Base-by-base conservation (phyloP, 1,140 invertebrate genomes). In the Saccostrea echinata region DNA sequence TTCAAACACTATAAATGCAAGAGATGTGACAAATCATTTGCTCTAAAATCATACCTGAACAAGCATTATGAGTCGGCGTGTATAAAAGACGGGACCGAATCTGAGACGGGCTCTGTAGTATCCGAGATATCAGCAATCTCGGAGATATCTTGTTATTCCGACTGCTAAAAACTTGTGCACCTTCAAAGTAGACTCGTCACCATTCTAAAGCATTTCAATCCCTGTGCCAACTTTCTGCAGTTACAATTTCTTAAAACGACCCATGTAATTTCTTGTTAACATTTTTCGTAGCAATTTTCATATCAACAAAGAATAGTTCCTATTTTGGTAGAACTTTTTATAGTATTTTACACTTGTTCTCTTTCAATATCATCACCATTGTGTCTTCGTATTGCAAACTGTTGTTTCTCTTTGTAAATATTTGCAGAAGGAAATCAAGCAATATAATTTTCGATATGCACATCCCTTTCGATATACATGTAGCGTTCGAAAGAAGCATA, bases 41-140 rank as follows among this genome's bases (percentile, higher is more conserved):
- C 98, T 0, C 96, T 99, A 88, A 99, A 99, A 95, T 99, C 98
- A 89, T 99, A 99, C 95, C 96, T 99, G 82, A 99, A 99, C 96
- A 99, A 99, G 95, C 99, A 99, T 95, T 96, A 98, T 91, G 99
- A 99, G 95, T 99, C 98, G 24, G 97, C 98, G 3, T 99, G 98
- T 94, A 96, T 98, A 91, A 97, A 98, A 93, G 98, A 98, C 85
- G 88, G 82, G 1, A 61, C 71, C 24, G 88, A 89, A 21, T 88
- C 86, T 3, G 86, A 88, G 18, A 55, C 61, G 3, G 55, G 86
- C 16, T 88, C 86, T n/a, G 33, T 88, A 9, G 84, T 53, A 33
- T 84, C 83, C 6, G 83, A 84, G n/a, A 12, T 84, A 33, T 84
- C 83, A 12, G 30, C n/a, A 0, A 1, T 84, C 52, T 84, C 83